A percentile compares a stretch with the other conserved stretches of the same genome.
Evolutionary conservation across 2,888 invertebrate species (phyloP).

Genomic region (Chrysina gloriosa): DNA sequence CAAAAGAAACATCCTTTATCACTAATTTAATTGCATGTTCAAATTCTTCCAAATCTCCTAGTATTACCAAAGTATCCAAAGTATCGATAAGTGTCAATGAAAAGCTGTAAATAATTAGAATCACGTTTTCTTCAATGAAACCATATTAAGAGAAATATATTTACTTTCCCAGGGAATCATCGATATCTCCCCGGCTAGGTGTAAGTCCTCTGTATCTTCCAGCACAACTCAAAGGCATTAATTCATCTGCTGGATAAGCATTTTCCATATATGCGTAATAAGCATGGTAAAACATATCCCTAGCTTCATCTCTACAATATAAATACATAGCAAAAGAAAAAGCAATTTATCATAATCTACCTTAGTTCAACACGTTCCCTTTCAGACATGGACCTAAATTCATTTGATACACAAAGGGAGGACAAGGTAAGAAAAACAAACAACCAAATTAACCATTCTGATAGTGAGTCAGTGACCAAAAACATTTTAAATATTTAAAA

Average conservation of each 20-base stretch:
- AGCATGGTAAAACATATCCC: slow-evolving; percentile 97
- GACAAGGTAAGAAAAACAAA: slow-evolving; percentile 11
- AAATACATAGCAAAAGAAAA: neutral
- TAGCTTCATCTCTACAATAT: slow-evolving; percentile 83
- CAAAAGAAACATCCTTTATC: slow-evolving; percentile 88
- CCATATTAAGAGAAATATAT: slow-evolving; percentile 59
- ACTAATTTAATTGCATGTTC: slow-evolving; percentile 90
- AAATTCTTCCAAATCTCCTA: slow-evolving; percentile 95
- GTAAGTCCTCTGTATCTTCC: slow-evolving; percentile 92
- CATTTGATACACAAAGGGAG: slow-evolving; percentile 30
- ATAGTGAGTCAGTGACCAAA: slow-evolving; percentile 17
- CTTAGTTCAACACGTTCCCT: slow-evolving; percentile 52
- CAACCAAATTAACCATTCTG: slow-evolving; percentile 26
- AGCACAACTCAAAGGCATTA: slow-evolving; percentile 96
- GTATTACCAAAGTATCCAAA: slow-evolving; percentile 89
- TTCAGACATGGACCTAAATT: slow-evolving; percentile 50
- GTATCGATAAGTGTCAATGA: slow-evolving; percentile 96
- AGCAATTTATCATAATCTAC: slow-evolving; percentile 42
- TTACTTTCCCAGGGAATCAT: slow-evolving; percentile 97
- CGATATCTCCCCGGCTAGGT: slow-evolving; percentile 94
- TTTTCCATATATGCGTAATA: slow-evolving; percentile 96
- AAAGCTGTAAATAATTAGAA: slow-evolving; percentile 76
- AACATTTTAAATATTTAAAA: slow-evolving; percentile 39
- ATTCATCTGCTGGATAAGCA: slow-evolving; percentile 98
- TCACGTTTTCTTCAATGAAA: neutral